These are phyloP conservation scores for Nymphalis urticae DNA, from an alignment of 2,888 invertebrate genomes.

Conservation along the genomic window DNA sequence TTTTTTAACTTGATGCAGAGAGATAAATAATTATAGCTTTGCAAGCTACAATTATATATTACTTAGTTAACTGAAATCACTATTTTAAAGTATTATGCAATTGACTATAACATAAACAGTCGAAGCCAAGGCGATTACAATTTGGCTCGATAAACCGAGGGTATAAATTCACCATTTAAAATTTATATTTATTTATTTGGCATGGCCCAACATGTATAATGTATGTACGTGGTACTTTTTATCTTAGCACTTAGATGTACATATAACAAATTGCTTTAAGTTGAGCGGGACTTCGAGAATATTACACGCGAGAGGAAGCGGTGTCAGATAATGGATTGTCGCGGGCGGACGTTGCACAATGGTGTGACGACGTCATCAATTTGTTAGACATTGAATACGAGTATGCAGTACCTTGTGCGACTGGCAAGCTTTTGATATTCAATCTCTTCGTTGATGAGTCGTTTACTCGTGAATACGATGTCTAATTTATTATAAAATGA, in stretches of 20 bases:
- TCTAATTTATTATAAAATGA: neutral
- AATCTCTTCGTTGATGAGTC: neutral
- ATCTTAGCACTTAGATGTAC: too few species aligned
- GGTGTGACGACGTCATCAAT: constrained; percentile 23
- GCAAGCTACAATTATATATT: too few species aligned
- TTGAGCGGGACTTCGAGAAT: constrained; percentile 29
- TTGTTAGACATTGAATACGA: constrained; percentile 9
- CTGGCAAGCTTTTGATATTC: constrained; percentile 15
- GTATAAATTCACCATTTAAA: neutral
- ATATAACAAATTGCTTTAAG: neutral
- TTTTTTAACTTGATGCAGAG: constrained; percentile 5
- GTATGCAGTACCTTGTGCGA: constrained; percentile 4
- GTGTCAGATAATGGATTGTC: constrained; percentile 39
- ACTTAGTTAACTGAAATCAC: too few species aligned
- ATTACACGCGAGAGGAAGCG: constrained; percentile 41
- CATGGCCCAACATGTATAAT: neutral
- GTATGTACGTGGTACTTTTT: neutral
- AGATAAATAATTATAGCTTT: too few species aligned
- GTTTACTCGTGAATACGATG: neutral
- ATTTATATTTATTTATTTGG: neutral
- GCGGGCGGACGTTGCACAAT: constrained; percentile 35
- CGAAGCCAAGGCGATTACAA: constrained; percentile 18
- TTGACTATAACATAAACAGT: neutral
- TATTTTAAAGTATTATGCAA: too few species aligned
- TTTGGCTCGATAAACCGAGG: neutral